Evolutionary conservation across 2,888 invertebrate genomes (phyloP), one percentile per base, ranked within the genome.

Genomic region (Syritta pipiens): DNA sequence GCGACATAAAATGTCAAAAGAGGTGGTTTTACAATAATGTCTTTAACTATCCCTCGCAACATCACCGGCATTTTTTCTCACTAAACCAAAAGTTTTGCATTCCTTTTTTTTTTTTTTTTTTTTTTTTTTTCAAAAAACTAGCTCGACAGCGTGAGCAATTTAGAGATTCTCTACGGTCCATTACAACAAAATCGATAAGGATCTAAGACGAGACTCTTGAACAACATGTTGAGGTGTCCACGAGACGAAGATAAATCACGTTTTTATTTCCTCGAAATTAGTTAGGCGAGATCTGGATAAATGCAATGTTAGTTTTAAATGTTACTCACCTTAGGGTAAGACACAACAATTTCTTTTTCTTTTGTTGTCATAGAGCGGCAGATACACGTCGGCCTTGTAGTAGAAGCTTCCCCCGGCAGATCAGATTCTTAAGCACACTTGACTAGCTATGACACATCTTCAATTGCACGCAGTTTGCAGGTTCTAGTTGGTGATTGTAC

Each of bases 201-300:
- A n/a, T n/a, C n/a, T n/a, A n/a, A n/a, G n/a, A n/a, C n/a, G n/a
- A n/a, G n/a, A n/a, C n/a, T n/a, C n/a, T n/a, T n/a, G n/a, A n/a
- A n/a, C n/a, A n/a, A n/a, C n/a, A n/a, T 19, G 62, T 62, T 37
- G 28, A 62, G 42, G 26, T 55, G 75, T 62, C 68, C 75, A 62
- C 53, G 40, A 24, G 20, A 24, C 10, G 7, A 51, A 14, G 37
- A 71, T 77, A 65, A 65, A 77, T 77, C 65, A 71, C 63, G 2
- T 22, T 22, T 69, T 35, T 37, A 46, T 71, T 77, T 77, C 71
- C 76, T 77, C 40, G 57, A 63, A 57, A 55, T 65, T 20, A 17
- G 14, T 30, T 55, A 32, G 10, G 30, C 14, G 19, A 46, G 51
- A 60, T 37, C 49, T 63, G 51, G 40, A 49, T 62, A 49, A 44